phyloP scores from a whole-genome alignment of 2,888 invertebrate genomes.

The Mayetiola destructor region DNA sequence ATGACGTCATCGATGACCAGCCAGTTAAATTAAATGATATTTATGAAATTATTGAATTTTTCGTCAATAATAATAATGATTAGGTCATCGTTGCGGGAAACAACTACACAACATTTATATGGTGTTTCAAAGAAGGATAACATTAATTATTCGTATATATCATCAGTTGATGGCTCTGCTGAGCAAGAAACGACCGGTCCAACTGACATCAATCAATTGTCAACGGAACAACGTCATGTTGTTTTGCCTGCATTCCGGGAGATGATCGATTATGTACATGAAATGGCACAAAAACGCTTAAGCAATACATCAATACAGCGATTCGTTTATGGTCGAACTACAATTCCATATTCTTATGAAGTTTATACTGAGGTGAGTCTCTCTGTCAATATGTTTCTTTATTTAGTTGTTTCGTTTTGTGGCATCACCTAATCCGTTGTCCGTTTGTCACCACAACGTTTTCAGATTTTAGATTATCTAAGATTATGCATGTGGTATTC shows the following conservation, averaged over 20 bases:
- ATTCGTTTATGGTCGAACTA: conserved; percentile 48
- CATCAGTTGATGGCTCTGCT: conserved; percentile 32
- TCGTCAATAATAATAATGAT: no score
- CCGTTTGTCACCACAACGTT: neutral
- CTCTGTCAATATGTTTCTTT: neutral
- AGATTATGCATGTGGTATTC: conserved; percentile 61
- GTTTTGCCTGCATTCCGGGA: conserved; percentile 57
- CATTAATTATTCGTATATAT: conserved; percentile 34
- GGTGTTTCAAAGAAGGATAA: conserved; percentile 47
- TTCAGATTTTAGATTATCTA: conserved; percentile 49
- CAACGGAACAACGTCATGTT: conserved; percentile 31
- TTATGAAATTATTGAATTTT: neutral
- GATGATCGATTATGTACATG: conserved; percentile 55
- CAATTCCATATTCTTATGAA: conserved; percentile 53
- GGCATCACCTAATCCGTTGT: neutral
- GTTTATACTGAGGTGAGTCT: conserved; percentile 55
- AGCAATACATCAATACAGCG: conserved; percentile 43
- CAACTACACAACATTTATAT: conserved; percentile 41
- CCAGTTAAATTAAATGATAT: no score
- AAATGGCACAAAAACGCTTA: conserved; percentile 47
- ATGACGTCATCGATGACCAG: no score
- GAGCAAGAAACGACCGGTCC: neutral
- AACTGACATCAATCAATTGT: conserved; percentile 28
- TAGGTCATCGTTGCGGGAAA: conserved; percentile 31
- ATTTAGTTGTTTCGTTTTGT: neutral